These are phyloP conservation scores for Boulengerochromis microlepis DNA, from an alignment of 2,113 vertebrate genomes.

Conservation along the genomic window DNA sequence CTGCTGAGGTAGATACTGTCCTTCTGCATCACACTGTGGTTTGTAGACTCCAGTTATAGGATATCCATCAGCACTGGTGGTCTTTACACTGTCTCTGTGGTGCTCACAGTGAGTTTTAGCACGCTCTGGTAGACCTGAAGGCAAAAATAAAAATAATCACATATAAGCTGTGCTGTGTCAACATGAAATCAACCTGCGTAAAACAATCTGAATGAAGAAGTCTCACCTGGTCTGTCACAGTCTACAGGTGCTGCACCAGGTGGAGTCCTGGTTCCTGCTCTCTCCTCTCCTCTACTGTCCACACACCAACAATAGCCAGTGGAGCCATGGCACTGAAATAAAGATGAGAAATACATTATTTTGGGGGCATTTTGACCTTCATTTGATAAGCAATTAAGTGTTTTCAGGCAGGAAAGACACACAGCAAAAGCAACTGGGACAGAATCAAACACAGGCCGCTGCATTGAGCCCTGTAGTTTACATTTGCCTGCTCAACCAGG, in stretches of 20 bases:
- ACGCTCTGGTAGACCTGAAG: conserved; percentile 3
- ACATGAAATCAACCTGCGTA: no score
- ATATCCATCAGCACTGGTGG: conserved; percentile 3
- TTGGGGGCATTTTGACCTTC: background rate
- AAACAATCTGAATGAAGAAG: background rate
- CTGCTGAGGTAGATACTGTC: conserved; percentile 71
- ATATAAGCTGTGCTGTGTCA: no score
- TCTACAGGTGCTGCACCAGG: conserved; percentile 50
- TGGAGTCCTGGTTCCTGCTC: conserved; percentile 67
- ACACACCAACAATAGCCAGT: conserved; percentile 86
- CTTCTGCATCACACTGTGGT: conserved; percentile 77
- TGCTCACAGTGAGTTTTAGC: conserved; percentile 71
- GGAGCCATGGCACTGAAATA: conserved; percentile 73
- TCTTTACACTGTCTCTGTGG: conserved; percentile 47
- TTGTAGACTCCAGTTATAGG: conserved; percentile 42
- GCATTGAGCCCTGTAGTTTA: background rate
- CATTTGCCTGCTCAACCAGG: background rate
- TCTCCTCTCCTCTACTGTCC: conserved; percentile 70
- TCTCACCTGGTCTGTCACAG: conserved; percentile 73
- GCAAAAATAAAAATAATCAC: background rate
- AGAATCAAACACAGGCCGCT: background rate
- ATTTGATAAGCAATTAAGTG: background rate
- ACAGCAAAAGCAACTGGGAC: background rate
- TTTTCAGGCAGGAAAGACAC: background rate
- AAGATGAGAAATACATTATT: background rate